A percentile compares a stretch with the other conserved stretches of the same genome.
Evolutionary conservation across 2,888 invertebrate genomes (phyloP).

Genomic region (Mesorhabditis belari): DNA sequence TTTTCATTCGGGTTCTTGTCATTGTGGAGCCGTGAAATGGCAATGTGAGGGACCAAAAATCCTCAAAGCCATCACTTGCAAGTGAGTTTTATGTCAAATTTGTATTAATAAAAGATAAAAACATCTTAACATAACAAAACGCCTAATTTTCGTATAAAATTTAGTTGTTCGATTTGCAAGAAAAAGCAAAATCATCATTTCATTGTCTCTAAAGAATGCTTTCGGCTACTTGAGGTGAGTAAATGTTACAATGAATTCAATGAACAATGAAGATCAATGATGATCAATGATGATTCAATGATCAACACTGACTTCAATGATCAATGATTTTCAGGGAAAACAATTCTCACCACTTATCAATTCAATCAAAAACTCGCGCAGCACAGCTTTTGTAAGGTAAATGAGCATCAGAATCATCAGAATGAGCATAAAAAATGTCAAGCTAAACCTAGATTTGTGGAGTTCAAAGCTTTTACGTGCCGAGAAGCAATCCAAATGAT

Average conservation of each 20-base stretch:
- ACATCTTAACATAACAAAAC: too few species aligned
- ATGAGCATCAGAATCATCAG: not conserved
- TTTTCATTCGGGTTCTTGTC: conserved; percentile 32
- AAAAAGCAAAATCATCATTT: conserved; percentile 59
- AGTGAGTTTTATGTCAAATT: conserved; percentile 18
- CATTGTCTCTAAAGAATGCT: conserved; percentile 56
- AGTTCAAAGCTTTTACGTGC: conserved; percentile 60
- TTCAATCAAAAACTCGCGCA: conserved; percentile 34
- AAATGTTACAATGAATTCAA: too few species aligned
- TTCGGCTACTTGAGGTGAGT: conserved; percentile 47
- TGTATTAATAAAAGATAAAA: not conserved
- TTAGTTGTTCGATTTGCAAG: conserved; percentile 58
- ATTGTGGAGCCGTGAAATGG: conserved; percentile 39
- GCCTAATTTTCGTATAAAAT: conserved; percentile 11
- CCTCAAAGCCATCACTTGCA: conserved; percentile 31
- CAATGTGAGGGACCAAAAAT: conserved; percentile 21
- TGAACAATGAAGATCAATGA: too few species aligned
- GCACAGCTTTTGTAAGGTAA: conserved; percentile 31
- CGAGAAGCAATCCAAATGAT: conserved; percentile 59
- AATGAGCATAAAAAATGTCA: too few species aligned
- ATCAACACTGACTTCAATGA: too few species aligned
- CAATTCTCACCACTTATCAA: conserved; percentile 30
- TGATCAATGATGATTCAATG: too few species aligned
- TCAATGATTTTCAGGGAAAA: conserved; percentile 16
- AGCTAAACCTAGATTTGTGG: conserved; percentile 55